A percentile compares a stretch with the other conserved stretches of the same genome.
Evolutionary conservation across 1,140 invertebrate genomes (phyloP).

Genomic region (Dufourea novaeangliae): DNA sequence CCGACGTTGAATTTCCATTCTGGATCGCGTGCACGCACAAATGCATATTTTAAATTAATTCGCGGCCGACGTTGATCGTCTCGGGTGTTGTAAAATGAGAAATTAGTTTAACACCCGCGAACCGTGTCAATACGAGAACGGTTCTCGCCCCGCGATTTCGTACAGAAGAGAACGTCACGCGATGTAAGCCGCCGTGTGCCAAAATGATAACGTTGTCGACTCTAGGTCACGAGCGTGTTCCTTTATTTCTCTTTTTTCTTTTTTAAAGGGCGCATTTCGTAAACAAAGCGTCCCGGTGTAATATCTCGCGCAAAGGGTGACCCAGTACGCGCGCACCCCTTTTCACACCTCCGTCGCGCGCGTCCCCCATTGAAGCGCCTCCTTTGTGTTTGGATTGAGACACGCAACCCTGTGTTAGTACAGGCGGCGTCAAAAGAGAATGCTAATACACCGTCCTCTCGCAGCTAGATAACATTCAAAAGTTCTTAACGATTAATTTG

Average conservation of each 20-base stretch:
- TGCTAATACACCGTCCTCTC: constrained; percentile 4
- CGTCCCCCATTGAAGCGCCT: constrained; percentile 4
- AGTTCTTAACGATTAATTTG: constrained; percentile 34
- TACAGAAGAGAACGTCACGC: constrained; percentile 5
- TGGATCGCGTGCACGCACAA: neutral
- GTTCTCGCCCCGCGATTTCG: neutral
- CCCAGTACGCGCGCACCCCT: constrained; percentile 5
- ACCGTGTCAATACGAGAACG: constrained; percentile 26
- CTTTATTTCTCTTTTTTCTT: neutral
- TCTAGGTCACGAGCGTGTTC: constrained; percentile 26
- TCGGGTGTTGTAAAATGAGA: neutral
- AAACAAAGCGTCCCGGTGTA: constrained; percentile 20
- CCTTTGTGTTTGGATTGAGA: constrained; percentile 15
- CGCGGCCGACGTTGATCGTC: neutral
- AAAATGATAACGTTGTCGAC: constrained; percentile 28
- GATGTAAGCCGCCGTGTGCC: neutral
- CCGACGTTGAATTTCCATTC: neutral
- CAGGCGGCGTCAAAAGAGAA: neutral
- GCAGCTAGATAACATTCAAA: constrained; percentile 11
- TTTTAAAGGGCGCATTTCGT: constrained; percentile 23
- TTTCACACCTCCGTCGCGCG: constrained; percentile 1
- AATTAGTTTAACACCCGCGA: constrained; percentile 30
- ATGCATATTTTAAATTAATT: constrained; percentile 3
- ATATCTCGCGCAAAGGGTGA: constrained; percentile 36
- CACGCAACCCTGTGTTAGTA: constrained; percentile 2